Base-by-base conservation (phyloP, 2,888 invertebrate genomes). In the Dolomedes plantarius region DNA sequence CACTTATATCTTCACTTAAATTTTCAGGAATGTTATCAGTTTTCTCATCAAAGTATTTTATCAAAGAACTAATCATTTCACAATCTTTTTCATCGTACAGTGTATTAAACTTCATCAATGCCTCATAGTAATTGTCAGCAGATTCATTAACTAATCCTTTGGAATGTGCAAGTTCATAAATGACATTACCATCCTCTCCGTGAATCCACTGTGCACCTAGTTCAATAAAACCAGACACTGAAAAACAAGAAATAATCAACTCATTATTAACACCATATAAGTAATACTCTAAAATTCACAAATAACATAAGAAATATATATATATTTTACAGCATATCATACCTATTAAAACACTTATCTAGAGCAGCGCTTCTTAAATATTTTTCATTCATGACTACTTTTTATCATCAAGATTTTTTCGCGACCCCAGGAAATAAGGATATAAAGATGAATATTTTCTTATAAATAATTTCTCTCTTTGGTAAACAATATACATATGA, bases 151-250 rank as follows among this genome's bases (percentile, higher is more conserved):
- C 50, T 27, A 88, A 39, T 27, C 46, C 80, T 39, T 87, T 67
- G 16, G 67, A 23, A 19, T 27, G 23, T n/a, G 83, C 82, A 65
- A 88, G 67, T 27, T 82, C 46, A 80, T 87, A 88, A 50, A 88
- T 74, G 29, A 23, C 27, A 68, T 88, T 87, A 32, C 41, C 72
- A 19, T 41, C 39, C 71, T 97, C 96, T 46, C 97, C 97, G 90
- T 97, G 97, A 89, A 97, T 96, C 96, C 97, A 97, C 91, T 97
- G 97, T 67, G 95, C 95, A 0, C 96, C 96, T 71, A 95, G 90
- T 90, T 96, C 96, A 6, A 95, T 62, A 62, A 46, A 67, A 56
- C 68, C 29, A 7, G 76, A 29, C 11, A 68, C 87, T 87, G 32
- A n/a, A 31, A 79, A 72, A 16, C 13, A 16, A 16, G 46, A 36